These are phyloP conservation scores for Ceratina calcarata DNA, from an alignment of 1,140 invertebrate genomes.

Conservation along the genomic window DNA sequence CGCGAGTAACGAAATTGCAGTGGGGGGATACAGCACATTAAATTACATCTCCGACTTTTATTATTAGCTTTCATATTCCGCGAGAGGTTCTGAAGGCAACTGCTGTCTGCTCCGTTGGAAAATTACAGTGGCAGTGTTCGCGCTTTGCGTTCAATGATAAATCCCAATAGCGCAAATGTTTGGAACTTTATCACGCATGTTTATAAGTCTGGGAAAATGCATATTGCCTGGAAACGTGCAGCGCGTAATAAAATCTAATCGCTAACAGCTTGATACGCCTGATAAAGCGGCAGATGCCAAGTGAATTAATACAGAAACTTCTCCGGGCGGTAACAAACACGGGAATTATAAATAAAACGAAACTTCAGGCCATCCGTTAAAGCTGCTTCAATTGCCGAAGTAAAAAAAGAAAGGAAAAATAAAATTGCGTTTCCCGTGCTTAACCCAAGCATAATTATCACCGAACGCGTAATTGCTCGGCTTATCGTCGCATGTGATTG, in stretches of 20 bases:
- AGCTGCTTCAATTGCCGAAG: no score
- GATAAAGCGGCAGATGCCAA: neutral
- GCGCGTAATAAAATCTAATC: neutral
- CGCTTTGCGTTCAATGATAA: neutral
- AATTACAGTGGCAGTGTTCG: neutral
- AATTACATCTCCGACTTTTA: conserved; percentile 35
- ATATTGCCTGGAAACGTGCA: neutral
- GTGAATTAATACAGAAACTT: neutral
- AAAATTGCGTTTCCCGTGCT: neutral
- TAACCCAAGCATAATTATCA: conserved; percentile 20
- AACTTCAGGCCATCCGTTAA: neutral
- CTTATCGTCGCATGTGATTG: conserved; percentile 46
- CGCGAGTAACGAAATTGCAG: conserved; percentile 3
- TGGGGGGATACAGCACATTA: neutral
- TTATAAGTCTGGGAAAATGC: no score
- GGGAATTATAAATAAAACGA: neutral
- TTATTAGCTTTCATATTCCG: conserved; percentile 24
- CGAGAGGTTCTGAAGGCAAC: neutral
- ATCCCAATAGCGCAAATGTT: no score
- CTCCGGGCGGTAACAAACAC: neutral
- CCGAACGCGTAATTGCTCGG: conserved; percentile 35
- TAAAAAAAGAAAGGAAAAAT: neutral
- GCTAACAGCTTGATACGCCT: no score
- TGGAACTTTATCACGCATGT: no score
- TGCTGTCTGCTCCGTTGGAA: neutral